These are phyloP conservation scores for Sinocyclocheilus anshuiensis DNA, from an alignment of 2,113 vertebrate species.

Conservation along the genomic window DNA sequence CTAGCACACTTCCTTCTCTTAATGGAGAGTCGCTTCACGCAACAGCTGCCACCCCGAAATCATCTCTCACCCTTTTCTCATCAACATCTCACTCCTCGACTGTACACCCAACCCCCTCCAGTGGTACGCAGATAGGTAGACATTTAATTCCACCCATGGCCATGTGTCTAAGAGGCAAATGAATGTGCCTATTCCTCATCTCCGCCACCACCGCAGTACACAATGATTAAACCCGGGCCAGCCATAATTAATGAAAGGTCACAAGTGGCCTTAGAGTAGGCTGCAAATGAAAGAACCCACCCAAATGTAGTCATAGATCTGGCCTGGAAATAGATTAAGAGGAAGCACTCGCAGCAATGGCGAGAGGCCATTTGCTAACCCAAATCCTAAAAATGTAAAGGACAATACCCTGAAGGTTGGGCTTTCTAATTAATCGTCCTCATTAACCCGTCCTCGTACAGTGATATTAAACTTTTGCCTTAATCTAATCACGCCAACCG, in stretches of 20 bases:
- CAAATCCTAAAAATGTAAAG: conserved; percentile 74
- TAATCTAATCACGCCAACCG: conserved; percentile 77
- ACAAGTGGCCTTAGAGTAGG: conserved; percentile 77
- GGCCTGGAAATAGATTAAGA: conserved; percentile 69
- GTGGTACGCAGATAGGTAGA: conserved; percentile 73
- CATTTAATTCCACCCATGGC: conserved; percentile 71
- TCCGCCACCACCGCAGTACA: conserved; percentile 71
- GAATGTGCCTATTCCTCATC: conserved; percentile 69
- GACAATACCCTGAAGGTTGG: conserved; percentile 77
- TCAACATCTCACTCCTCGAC: conserved; percentile 61
- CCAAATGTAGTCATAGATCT: conserved; percentile 72
- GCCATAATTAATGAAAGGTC: conserved; percentile 83
- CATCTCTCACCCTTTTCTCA: conserved; percentile 57
- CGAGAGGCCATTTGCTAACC: conserved; percentile 74
- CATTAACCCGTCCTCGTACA: conserved; percentile 79
- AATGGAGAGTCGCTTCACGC: neutral
- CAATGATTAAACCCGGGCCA: conserved; percentile 75
- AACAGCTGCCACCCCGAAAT: conserved; percentile 18
- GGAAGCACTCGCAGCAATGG: conserved; percentile 76
- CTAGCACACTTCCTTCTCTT: conserved; percentile 53
- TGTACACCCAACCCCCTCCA: conserved; percentile 42
- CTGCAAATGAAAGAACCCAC: conserved; percentile 69
- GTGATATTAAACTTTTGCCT: conserved; percentile 78
- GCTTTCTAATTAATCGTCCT: conserved; percentile 79
- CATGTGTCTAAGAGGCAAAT: conserved; percentile 71